Evolutionary conservation across 2,113 vertebrate species (phyloP).

Genomic region (Columba janthina): DNA sequence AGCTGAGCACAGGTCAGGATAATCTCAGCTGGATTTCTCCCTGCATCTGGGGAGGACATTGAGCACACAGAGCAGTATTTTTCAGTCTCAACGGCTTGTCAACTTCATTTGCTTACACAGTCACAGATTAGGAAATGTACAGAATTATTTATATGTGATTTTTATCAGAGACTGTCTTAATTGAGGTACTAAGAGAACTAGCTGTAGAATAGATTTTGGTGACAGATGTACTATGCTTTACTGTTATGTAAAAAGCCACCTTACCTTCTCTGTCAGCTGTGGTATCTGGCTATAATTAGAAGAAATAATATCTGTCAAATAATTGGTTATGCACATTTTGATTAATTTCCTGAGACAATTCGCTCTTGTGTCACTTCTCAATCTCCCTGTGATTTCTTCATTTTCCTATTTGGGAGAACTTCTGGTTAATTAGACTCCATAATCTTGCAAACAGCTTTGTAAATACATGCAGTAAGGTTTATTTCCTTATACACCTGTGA

Average conservation of each 20-base stretch:
- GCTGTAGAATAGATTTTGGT: background rate
- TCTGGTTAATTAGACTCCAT: slow-evolving; percentile 7
- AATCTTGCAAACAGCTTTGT: background rate
- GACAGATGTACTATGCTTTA: slow-evolving; percentile 26
- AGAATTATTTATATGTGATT: background rate
- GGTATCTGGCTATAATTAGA: slow-evolving; percentile 34
- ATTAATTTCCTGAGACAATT: slow-evolving; percentile 48
- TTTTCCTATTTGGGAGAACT: slow-evolving; percentile 27
- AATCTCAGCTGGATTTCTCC: background rate
- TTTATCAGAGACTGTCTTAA: background rate
- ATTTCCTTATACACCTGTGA: background rate
- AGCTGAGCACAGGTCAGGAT: background rate
- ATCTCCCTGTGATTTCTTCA: slow-evolving; percentile 24
- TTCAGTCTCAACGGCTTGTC: background rate
- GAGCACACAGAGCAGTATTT: background rate
- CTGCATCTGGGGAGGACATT: background rate
- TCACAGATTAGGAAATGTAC: background rate
- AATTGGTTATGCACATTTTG: slow-evolving; percentile 44
- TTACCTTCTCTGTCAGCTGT: slow-evolving; percentile 4
- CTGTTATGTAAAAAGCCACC: slow-evolving; percentile 7
- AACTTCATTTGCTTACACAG: background rate
- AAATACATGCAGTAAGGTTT: background rate
- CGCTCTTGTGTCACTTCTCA: background rate
- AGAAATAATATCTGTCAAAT: slow-evolving; percentile 39
- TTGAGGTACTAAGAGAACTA: background rate